These are phyloP conservation scores for Lycodopsis pacificus DNA, from an alignment of 2,797 vertebrate species.

Conservation along the genomic window DNA sequence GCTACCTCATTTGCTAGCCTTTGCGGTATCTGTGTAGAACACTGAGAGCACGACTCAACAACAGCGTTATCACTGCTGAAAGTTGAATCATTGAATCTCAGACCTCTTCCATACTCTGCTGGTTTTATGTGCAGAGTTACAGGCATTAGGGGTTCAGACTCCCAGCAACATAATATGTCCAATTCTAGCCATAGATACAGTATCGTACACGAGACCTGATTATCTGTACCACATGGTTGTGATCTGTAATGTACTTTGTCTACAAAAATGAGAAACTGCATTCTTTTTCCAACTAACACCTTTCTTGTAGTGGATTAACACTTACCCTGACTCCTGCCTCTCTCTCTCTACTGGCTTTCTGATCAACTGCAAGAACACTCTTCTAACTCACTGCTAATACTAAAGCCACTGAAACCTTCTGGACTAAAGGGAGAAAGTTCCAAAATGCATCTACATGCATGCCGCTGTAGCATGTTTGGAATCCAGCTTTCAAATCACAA, in stretches of 20 bases:
- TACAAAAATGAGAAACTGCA: slow-evolving; percentile 89
- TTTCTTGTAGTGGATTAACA: slow-evolving; percentile 87
- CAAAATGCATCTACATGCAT: slow-evolving; percentile 85
- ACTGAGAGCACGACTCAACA: slow-evolving; percentile 72
- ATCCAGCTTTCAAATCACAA: slow-evolving; percentile 75
- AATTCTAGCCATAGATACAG: slow-evolving; percentile 58
- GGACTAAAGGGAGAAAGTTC: slow-evolving; percentile 81
- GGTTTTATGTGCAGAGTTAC: slow-evolving; percentile 69
- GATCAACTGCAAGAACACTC: slow-evolving; percentile 82
- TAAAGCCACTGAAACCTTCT: slow-evolving; percentile 82
- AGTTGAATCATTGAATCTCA: slow-evolving; percentile 74
- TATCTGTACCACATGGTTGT: slow-evolving; percentile 78
- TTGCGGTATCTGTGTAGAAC: slow-evolving; percentile 64
- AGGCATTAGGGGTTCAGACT: slow-evolving; percentile 60
- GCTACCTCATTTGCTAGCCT: slow-evolving; percentile 69
- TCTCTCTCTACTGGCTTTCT: slow-evolving; percentile 83
- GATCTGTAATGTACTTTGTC: slow-evolving; percentile 85
- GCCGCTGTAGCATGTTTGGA: slow-evolving; percentile 87
- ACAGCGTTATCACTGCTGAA: slow-evolving; percentile 67
- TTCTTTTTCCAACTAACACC: slow-evolving; percentile 85
- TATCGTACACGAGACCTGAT: slow-evolving; percentile 68
- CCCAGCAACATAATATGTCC: slow-evolving; percentile 46
- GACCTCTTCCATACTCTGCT: slow-evolving; percentile 70
- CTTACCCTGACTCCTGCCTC: slow-evolving; percentile 78
- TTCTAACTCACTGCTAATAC: slow-evolving; percentile 85